Base-by-base conservation (phyloP, 1,140 invertebrate genomes). In the Gryon sp. region DNA sequence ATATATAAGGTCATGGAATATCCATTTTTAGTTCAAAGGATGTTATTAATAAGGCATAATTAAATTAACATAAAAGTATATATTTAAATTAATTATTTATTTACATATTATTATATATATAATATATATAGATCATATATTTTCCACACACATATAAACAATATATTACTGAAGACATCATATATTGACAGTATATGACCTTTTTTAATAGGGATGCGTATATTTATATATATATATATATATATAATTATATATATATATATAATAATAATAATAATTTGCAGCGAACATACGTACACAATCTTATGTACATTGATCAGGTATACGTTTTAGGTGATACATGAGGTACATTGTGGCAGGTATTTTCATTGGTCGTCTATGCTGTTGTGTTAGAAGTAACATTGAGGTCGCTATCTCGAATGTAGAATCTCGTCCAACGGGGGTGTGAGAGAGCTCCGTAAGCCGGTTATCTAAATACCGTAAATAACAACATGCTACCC, bases 381-480 rank as follows among this genome's bases (percentile, higher is more conserved):
- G 45, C 48, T 53, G 43, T 66, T 69, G 50, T 53, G 66, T 32
- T 69, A 26, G 48, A 40, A 77, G 78, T 76, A 75, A 78, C 78
- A 62, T 45, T 53, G 68, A 76, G 53, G 66, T 32, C 69, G 80
- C 65, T 84, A 84, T 84, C 83, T 83, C 77, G 72, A 68, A 60
- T 78, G 80, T 79, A 83, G 82, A 86, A 87, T 87, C 86, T 82
- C 65, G 70, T 75, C 77, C 81, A 82, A 86, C 77, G 74, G 78
- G 82, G 81, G 82, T 80, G 84, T 81, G 82, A 83, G 82, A 69
- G 75, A 79, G 72, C 77, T 81, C 81, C 80, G 84, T 87, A 87
- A 87, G 84, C 85, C 84, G 84, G 85, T 87, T 87, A 87, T 87
- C 86, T 87, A 87, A 87, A 87, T 87, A 86, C 84, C 84, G 84